Percentiles rank a stretch among this genome's conserved stretches.
phyloP scores from a whole-genome alignment of 2,888 invertebrate genomes.

The Parelbella ahira region DNA sequence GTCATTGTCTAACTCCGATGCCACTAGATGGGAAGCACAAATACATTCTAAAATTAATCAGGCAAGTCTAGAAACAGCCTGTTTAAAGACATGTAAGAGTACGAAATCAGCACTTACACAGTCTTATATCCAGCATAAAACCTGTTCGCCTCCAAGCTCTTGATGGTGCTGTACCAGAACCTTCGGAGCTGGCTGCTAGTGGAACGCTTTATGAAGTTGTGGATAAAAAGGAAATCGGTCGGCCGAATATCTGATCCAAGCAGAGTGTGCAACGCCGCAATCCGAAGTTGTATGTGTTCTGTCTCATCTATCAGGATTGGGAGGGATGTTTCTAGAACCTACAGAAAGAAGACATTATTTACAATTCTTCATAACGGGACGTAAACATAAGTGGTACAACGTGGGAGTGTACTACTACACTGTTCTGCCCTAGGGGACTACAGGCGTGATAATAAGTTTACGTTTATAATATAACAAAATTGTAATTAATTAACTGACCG shows the following conservation, averaged over 20 bases:
- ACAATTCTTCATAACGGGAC: too few species aligned
- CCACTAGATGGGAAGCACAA: too few species aligned
- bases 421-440: too few species aligned
- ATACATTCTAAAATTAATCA: not conserved
- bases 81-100: too few species aligned
- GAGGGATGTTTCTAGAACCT: conserved; percentile 78
- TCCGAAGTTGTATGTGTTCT: conserved; percentile 84
- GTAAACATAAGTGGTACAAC: too few species aligned
- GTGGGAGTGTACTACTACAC: too few species aligned
- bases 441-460: too few species aligned
- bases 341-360: conserved; percentile 9
- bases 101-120: conserved; percentile 72
- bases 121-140: conserved; percentile 83
- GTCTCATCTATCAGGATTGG: conserved; percentile 85
- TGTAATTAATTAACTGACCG: too few species aligned
- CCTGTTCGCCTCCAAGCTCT: conserved; percentile 83
- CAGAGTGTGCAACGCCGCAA: conserved; percentile 83
- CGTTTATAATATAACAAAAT: too few species aligned
- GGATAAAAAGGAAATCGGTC: conserved; percentile 84
- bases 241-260: conserved; percentile 83
- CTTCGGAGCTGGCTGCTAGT: conserved; percentile 83
- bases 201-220: conserved; percentile 83
- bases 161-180: conserved; percentile 86
- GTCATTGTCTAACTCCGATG: too few species aligned
- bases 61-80: too few species aligned